Evolutionary conservation across 2,888 invertebrate species (phyloP).

Genomic region (Elegia similella): DNA sequence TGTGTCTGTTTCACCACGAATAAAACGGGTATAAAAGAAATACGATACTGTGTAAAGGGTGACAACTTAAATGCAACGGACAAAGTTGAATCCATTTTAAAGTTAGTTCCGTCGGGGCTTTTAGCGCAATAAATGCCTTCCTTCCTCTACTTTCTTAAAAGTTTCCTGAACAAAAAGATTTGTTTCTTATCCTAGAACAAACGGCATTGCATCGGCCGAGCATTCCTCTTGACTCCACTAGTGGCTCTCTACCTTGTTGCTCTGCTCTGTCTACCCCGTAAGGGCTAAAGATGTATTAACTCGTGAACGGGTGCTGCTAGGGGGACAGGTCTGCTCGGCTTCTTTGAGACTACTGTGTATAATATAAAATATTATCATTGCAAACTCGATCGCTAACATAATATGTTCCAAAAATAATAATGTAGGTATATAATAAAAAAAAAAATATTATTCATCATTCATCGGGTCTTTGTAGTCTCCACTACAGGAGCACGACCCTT

Average conservation of each 20-base stretch:
- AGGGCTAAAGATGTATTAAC: too few relatives aligned
- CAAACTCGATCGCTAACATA: too few relatives aligned
- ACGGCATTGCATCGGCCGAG: constrained; percentile 44
- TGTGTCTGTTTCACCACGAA: not conserved
- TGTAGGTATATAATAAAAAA: too few relatives aligned
- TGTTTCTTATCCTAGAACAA: constrained; percentile 69
- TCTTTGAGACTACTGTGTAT: too few relatives aligned
- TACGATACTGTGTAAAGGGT: constrained; percentile 49
- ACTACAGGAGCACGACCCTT: too few relatives aligned
- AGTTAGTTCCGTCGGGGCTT: constrained; percentile 75
- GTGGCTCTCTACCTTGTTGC: not conserved
- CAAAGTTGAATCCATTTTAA: constrained; percentile 81
- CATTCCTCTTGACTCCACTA: constrained; percentile 20
- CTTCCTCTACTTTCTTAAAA: constrained; percentile 78
- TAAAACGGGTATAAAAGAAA: constrained; percentile 10
- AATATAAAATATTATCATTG: too few relatives aligned
- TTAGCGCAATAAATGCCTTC: constrained; percentile 81
- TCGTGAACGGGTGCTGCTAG: too few relatives aligned
- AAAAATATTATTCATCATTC: too few relatives aligned
- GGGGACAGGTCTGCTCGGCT: too few relatives aligned
- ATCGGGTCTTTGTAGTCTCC: too few relatives aligned
- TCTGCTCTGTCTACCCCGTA: too few relatives aligned
- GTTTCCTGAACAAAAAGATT: constrained; percentile 78
- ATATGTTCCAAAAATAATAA: too few relatives aligned
- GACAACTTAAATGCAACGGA: constrained; percentile 69